Conservation (phyloP, 2,113 vertebrate genomes). For the Nestor notabilis region DNA sequence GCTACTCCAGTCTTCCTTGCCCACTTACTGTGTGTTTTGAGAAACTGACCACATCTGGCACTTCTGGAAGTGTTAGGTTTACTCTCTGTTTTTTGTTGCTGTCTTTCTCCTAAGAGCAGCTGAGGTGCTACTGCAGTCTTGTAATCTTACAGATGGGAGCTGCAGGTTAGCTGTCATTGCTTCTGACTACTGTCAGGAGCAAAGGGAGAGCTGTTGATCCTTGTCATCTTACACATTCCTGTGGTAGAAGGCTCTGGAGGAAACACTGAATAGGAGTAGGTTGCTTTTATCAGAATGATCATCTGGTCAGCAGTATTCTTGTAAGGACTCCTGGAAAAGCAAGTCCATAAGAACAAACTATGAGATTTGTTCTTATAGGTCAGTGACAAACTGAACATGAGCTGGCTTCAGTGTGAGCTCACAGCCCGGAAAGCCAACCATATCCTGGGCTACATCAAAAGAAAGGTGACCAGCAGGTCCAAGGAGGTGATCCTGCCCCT, state of each 20-base stretch:
- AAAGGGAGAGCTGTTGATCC: neutral
- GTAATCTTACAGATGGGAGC: neutral
- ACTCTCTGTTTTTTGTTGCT: neutral
- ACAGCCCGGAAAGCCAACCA: neutral
- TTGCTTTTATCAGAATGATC: neutral
- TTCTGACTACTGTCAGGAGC: neutral
- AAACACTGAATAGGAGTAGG: neutral
- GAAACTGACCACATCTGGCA: neutral
- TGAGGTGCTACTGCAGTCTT: neutral
- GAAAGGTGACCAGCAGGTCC: neutral
- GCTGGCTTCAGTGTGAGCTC: neutral
- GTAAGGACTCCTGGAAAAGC: neutral
- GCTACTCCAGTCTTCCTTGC: neutral
- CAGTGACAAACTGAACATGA: neutral
- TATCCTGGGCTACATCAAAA: neutral
- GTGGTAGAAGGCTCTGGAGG: neutral
- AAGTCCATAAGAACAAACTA: neutral
- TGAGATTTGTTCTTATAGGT: neutral
- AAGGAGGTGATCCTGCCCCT: neutral
- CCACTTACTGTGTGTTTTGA: neutral
- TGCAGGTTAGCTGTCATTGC: neutral
- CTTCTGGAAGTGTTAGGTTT: neutral
- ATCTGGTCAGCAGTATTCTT: neutral
- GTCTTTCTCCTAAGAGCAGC: neutral
- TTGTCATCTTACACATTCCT: neutral